phyloP scores from a whole-genome alignment of 2,797 vertebrate genomes.

The Coreius guichenoti region DNA sequence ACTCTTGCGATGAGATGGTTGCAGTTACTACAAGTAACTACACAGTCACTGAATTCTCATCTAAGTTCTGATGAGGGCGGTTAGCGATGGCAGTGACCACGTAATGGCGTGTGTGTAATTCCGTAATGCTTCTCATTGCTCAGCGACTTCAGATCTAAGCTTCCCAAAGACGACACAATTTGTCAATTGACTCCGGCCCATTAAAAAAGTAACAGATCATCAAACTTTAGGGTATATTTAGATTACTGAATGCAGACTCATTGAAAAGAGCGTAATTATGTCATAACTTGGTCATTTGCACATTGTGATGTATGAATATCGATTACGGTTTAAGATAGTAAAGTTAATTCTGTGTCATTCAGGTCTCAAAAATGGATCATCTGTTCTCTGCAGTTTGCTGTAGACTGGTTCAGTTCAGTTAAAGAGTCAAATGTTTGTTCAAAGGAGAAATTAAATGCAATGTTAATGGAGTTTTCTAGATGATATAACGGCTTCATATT shows the following conservation, averaged over 20 bases:
- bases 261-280: slow-evolving; percentile 27
- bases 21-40: no score
- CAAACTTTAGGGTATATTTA: slow-evolving; percentile 29
- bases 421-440: not conserved
- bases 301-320: slow-evolving; percentile 25
- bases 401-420: not conserved
- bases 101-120: slow-evolving; percentile 82
- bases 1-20: slow-evolving; percentile 66
- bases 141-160: slow-evolving; percentile 68
- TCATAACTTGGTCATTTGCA: slow-evolving; percentile 28
- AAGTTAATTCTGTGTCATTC: slow-evolving; percentile 21
- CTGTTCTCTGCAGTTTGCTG: not conserved
- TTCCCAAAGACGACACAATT: slow-evolving; percentile 34
- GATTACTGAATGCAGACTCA: slow-evolving; percentile 40
- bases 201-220: slow-evolving; percentile 45
- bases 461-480: not conserved
- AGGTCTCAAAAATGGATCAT: slow-evolving; percentile 1
- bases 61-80: slow-evolving; percentile 79
- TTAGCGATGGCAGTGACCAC: slow-evolving; percentile 77
- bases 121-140: slow-evolving; percentile 78
- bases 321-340: slow-evolving; percentile 13
- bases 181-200: slow-evolving; percentile 35
- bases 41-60: slow-evolving; percentile 81
- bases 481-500: not conserved
- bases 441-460: not conserved